These are phyloP conservation scores for Mionectes macconnelli DNA, from an alignment of 2,113 vertebrate species.

Conservation along the genomic window DNA sequence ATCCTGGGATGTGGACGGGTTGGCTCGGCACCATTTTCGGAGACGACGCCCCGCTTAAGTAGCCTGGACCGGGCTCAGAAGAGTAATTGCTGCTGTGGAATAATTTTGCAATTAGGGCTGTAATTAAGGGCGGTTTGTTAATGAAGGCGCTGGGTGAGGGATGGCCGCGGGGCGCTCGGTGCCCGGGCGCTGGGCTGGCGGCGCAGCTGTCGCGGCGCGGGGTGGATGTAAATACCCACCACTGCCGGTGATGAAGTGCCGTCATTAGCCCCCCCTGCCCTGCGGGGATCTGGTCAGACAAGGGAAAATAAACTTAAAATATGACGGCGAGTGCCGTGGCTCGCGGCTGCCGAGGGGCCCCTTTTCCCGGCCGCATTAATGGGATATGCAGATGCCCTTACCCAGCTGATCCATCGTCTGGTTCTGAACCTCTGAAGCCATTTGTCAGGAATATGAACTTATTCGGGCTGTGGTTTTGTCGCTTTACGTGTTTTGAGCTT, in stretches of 20 bases:
- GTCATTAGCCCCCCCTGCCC: conserved; percentile 71
- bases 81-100: conserved; percentile 78
- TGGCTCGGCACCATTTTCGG: conserved; percentile 50
- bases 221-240: conserved; percentile 54
- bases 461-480: background rate
- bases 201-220: conserved; percentile 67
- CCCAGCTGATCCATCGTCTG: background rate
- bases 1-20: conserved; percentile 33
- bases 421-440: background rate
- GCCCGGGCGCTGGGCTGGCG: conserved; percentile 43
- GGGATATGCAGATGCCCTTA: conserved; percentile 42
- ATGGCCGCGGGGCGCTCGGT: conserved; percentile 72
- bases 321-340: background rate
- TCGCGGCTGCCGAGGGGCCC: conserved; percentile 14
- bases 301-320: conserved; percentile 71
- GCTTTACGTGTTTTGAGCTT: background rate
- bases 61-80: conserved; percentile 70
- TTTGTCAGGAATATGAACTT: background rate
- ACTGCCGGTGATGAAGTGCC: conserved; percentile 68
- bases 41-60: conserved; percentile 67
- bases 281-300: conserved; percentile 61
- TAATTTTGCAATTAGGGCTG: conserved; percentile 78
- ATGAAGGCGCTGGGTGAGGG: conserved; percentile 74
- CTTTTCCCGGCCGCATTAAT: background rate
- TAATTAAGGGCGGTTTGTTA: conserved; percentile 85